phyloP scores from a whole-genome alignment of 2,888 invertebrate species.

The Nemotelus nigrinus region DNA sequence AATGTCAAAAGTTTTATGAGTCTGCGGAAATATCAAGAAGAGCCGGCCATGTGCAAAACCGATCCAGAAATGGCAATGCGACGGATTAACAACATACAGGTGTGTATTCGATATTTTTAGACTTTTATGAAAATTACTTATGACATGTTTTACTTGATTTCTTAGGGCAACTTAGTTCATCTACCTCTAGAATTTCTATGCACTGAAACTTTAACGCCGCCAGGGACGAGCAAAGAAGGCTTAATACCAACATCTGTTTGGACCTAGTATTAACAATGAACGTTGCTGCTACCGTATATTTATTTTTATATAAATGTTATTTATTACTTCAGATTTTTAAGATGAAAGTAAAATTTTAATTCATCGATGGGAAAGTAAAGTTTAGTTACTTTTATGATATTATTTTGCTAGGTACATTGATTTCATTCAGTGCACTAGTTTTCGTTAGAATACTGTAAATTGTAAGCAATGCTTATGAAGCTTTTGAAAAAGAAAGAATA shows the following conservation, averaged over 20 bases:
- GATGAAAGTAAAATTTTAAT: not conserved
- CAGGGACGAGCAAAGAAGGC: conserved; percentile 85
- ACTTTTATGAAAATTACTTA: not conserved
- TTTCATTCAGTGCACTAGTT: too few relatives aligned
- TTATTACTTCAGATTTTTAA: not conserved
- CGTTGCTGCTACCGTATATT: not conserved
- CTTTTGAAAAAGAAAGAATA: too few relatives aligned
- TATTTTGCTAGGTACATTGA: too few relatives aligned
- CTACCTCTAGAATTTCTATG: conserved; percentile 90
- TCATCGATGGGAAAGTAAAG: too few relatives aligned
- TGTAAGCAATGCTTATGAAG: too few relatives aligned
- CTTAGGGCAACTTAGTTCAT: conserved; percentile 85
- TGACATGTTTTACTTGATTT: conserved; percentile 7
- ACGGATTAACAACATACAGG: conserved; percentile 78
- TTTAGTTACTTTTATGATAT: too few relatives aligned
- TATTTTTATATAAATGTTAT: not conserved
- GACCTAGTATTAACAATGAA: conserved; percentile 70
- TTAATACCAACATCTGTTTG: conserved; percentile 92
- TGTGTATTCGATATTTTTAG: conserved; percentile 57
- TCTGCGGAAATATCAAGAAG: conserved; percentile 79
- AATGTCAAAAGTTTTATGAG: conserved; percentile 80
- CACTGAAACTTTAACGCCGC: conserved; percentile 85
- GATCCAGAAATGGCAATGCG: conserved; percentile 79
- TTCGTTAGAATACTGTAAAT: too few relatives aligned
- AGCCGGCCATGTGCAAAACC: conserved; percentile 75